Evolutionary conservation across 2,888 invertebrate species (phyloP), one percentile per base, ranked within the genome.

Genomic region (Epinotia ramella): DNA sequence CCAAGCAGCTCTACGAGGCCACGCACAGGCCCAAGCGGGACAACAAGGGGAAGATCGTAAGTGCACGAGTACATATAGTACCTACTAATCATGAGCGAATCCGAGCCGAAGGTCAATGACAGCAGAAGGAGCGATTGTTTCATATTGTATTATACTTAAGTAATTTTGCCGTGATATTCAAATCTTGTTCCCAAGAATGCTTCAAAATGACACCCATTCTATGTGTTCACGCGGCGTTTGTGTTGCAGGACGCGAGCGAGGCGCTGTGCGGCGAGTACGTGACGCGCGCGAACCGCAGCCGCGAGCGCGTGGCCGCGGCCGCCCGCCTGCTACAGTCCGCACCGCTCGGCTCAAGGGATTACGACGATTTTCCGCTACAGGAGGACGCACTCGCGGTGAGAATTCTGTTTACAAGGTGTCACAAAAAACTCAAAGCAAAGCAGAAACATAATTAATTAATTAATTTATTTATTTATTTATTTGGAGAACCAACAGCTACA

Each of bases 281-380:
- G 40, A 91, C 93, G 57, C 94, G 95, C 81, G 93, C 93, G 0
- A 95, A 95, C 82, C 92, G 94, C 78, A 87, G 92, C 95, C 64
- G 93, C 95, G 12, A 89, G 91, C 9, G 89, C 95, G 40, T 33
- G 18, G 40, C 67, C 90, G 56, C 88, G 18, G 64, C 18, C 12
- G 90, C 91, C 0, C 88, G 93, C 62, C 91, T 90, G 56, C 88
- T 96, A 78, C 93, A 94, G 79, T 91, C 95, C 44, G 85, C 92
- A 63, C 96, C 96, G 75, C 91, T 96, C n/a, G 92, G 86, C 78
- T 95, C 95, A 0, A 90, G 93, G 64, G 95, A 95, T 84, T 97
- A 95, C 89, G 96, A 96, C 83, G 93, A 95, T 76, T 96, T 96
- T 84, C 94, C 95, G 73, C 92, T 94, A 80, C 96, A 97, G 88